Percentiles rank a stretch among this genome's conserved stretches.
Conservation (phyloP, 2,797 vertebrate genomes). For the Bovichtus diacanthus region DNA sequence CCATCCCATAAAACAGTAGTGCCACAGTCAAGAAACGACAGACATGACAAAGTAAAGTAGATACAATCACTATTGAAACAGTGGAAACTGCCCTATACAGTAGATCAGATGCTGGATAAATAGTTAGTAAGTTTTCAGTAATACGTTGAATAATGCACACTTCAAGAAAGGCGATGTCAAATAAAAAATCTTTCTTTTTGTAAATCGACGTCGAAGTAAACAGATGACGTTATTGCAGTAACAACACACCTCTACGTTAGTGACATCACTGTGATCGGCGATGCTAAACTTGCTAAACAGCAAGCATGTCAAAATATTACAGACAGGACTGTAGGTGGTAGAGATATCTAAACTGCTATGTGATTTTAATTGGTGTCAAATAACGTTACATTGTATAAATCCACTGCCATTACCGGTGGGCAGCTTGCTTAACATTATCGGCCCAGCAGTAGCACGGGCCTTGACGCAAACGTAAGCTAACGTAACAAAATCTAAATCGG, state of each 20-base stretch:
- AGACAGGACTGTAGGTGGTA: background rate
- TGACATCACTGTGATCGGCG: constrained; percentile 30
- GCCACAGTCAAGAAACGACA: background rate
- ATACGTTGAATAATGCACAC: background rate
- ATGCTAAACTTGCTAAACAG: background rate
- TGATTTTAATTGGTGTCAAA: background rate
- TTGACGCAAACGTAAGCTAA: constrained; percentile 46
- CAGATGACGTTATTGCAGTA: background rate
- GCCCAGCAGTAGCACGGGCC: constrained; percentile 67
- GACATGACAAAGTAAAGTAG: background rate
- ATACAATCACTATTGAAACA: background rate
- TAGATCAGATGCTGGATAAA: background rate
- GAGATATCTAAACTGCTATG: fast-evolving
- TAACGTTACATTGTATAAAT: background rate
- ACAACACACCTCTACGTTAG: constrained; percentile 25
- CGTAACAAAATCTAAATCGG: constrained; percentile 17
- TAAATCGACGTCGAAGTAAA: background rate
- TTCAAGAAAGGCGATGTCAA: background rate
- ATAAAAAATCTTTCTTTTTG: background rate
- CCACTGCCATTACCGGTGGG: background rate
- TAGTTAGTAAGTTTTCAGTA: background rate
- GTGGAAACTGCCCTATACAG: background rate
- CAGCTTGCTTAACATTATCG: constrained; percentile 46
- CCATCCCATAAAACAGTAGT: background rate
- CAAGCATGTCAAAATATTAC: background rate